Percentiles rank a stretch among this genome's conserved stretches.
Evolutionary conservation across 2,888 invertebrate species (phyloP).

Genomic region (Pammene fasciana): DNA sequence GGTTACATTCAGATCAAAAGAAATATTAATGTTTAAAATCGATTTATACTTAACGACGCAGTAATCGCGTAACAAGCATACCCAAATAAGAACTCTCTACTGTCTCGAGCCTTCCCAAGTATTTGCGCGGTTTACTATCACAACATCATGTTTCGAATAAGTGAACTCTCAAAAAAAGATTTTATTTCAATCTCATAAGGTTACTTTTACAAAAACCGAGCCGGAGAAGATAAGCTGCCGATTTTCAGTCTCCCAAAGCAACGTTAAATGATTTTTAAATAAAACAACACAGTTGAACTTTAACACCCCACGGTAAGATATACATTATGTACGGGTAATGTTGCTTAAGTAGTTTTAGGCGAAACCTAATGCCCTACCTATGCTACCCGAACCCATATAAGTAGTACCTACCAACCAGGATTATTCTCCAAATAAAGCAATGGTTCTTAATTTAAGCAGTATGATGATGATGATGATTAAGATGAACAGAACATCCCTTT

Average conservation of each 20-base stretch:
- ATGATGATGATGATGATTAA: no score
- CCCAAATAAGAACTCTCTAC: constrained; percentile 17
- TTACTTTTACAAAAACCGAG: background rate
- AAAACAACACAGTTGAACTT: constrained; percentile 42
- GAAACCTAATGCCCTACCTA: constrained; percentile 20
- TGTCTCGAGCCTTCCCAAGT: background rate
- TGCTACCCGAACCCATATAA: background rate
- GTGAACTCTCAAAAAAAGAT: background rate
- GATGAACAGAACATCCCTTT: no score
- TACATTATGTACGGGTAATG: constrained; percentile 40
- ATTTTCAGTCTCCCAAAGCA: constrained; percentile 20
- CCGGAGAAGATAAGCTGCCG: background rate
- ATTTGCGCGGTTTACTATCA: constrained; percentile 12
- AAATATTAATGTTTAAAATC: no score
- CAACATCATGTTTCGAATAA: background rate
- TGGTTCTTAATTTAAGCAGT: no score
- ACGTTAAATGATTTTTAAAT: constrained; percentile 42
- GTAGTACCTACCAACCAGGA: background rate
- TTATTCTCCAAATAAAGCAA: background rate
- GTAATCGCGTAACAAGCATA: constrained; percentile 35
- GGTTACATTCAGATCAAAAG: no score
- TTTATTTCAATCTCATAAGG: background rate
- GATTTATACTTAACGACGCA: no score
- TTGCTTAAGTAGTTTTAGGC: constrained; percentile 35
- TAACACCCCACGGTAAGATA: constrained; percentile 39